These are phyloP conservation scores for Dromaius novaehollandiae DNA, from an alignment of 2,113 vertebrate species.

Conservation along the genomic window DNA sequence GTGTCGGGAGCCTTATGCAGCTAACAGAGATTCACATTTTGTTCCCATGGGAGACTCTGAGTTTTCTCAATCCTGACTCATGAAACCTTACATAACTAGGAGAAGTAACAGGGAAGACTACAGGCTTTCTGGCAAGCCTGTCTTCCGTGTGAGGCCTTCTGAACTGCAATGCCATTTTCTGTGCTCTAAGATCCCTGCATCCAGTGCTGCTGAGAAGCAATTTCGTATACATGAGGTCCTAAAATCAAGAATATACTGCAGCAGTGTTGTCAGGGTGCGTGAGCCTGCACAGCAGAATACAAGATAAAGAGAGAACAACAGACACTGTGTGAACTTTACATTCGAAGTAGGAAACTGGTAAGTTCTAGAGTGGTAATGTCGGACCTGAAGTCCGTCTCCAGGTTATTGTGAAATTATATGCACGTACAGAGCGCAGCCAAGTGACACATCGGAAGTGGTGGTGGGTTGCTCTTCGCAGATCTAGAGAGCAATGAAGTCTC, in stretches of 20 bases:
- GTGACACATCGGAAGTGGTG: not conserved
- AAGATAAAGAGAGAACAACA: not conserved
- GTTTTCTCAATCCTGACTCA: not conserved
- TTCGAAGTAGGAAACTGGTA: not conserved
- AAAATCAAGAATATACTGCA: not conserved
- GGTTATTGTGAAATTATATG: not conserved
- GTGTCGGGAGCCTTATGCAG: not conserved
- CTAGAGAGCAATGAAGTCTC: not conserved
- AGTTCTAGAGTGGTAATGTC: not conserved
- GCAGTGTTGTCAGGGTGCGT: fast-evolving
- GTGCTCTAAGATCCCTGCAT: not conserved
- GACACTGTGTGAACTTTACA: not conserved
- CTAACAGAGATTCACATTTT: not conserved
- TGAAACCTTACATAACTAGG: not conserved
- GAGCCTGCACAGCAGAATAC: not conserved
- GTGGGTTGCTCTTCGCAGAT: not conserved
- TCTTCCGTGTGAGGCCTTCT: not conserved
- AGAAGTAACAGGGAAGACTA: not conserved
- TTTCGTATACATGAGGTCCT: not conserved
- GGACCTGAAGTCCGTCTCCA: not conserved
- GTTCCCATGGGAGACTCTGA: not conserved
- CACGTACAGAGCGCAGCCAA: not conserved
- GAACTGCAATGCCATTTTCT: not conserved
- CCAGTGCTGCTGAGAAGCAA: not conserved
- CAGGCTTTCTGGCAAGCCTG: not conserved